Conservation (phyloP, 2,113 vertebrate species). For the Mormyrus lacerda region DNA sequence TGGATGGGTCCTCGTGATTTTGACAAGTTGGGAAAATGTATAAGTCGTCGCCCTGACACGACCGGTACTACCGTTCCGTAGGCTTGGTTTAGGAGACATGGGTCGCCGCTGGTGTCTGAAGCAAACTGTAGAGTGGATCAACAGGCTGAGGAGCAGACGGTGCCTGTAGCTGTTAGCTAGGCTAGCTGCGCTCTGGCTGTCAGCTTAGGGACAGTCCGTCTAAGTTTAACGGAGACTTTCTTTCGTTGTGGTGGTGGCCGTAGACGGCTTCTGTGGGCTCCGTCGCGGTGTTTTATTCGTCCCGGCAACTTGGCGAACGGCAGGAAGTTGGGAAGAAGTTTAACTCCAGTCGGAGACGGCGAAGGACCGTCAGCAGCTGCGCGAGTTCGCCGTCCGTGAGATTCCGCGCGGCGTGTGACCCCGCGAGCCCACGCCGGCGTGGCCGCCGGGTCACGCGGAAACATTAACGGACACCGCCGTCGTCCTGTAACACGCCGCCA, state of each 20-base stretch:
- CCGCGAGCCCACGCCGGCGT: neutral
- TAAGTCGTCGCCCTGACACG: neutral
- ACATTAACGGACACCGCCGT: neutral
- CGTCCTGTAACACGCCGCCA: neutral
- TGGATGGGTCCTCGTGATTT: neutral
- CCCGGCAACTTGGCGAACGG: neutral
- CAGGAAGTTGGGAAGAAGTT: neutral
- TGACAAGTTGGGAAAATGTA: neutral
- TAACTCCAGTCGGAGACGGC: neutral
- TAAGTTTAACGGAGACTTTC: neutral
- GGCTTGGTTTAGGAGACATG: neutral
- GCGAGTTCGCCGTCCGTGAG: neutral
- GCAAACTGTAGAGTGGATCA: neutral
- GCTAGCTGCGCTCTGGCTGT: neutral
- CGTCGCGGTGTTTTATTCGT: neutral
- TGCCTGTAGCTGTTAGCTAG: neutral
- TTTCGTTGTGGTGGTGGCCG: neutral
- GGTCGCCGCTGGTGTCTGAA: neutral
- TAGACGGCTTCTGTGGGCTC: neutral
- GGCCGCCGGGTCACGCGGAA: neutral
- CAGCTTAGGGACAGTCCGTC: neutral
- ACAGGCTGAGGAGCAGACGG: neutral
- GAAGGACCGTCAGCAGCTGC: neutral
- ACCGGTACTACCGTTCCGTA: neutral
- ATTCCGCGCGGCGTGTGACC: neutral